Evolutionary conservation across 1,140 invertebrate genomes (phyloP).

Genomic region (Paramacrobiotus metropolitanus): DNA sequence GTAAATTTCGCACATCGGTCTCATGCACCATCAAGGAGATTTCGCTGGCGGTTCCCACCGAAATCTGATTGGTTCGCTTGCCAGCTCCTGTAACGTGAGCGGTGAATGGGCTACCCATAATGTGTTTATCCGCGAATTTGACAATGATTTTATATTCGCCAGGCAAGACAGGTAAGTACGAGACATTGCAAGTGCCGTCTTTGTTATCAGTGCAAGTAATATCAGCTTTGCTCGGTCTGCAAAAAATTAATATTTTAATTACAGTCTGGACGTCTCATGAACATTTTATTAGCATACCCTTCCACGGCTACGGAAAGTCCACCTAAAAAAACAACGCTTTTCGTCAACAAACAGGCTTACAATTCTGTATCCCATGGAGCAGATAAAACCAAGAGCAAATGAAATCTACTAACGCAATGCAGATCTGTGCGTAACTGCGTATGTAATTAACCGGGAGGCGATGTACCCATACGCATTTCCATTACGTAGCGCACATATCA

Average conservation of each 20-base stretch:
- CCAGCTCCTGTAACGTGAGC: conserved; percentile 50
- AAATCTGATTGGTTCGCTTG: conserved; percentile 77
- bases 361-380: no score
- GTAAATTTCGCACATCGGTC: conserved; percentile 62
- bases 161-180: conserved; percentile 78
- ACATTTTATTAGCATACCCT: no score
- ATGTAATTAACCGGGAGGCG: no score
- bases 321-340: conserved; percentile 32
- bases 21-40: conserved; percentile 90
- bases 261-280: no score
- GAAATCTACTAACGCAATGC: no score
- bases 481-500: no score
- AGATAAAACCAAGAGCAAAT: no score
- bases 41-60: conserved; percentile 82
- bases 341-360: no score
- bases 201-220: conserved; percentile 81
- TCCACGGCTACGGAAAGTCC: conserved; percentile 81
- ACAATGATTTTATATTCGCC: conserved; percentile 84
- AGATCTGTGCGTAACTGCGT: no score
- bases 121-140: conserved; percentile 83
- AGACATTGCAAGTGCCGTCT: conserved; percentile 77
- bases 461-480: no score
- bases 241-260: no score
- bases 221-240: conserved; percentile 87
- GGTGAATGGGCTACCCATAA: conserved; percentile 77